Conservation (phyloP, 2,113 vertebrate species). For the Coracopsis vasa region DNA sequence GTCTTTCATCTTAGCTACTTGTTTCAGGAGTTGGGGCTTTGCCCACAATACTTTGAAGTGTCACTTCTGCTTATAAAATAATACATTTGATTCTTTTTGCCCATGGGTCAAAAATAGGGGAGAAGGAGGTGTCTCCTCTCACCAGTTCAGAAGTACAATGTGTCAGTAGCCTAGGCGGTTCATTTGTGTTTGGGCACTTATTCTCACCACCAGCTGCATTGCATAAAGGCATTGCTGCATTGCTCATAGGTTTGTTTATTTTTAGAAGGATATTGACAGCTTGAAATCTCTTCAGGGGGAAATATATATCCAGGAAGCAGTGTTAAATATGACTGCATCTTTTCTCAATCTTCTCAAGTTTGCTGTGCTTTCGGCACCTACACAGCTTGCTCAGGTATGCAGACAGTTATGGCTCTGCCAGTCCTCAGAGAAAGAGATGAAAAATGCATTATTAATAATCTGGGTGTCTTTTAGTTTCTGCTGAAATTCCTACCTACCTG, state of each 20-base stretch:
- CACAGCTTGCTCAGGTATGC: neutral
- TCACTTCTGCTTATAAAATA: neutral
- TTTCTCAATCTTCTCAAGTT: neutral
- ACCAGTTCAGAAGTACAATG: neutral
- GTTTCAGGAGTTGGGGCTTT: neutral
- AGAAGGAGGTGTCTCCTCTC: neutral
- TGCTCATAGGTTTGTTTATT: slow-evolving; percentile 16
- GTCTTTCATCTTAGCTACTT: neutral
- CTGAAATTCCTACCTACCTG: neutral
- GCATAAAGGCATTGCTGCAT: neutral
- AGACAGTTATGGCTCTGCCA: neutral
- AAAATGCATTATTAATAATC: neutral
- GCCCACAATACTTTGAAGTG: neutral
- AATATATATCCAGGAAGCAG: neutral
- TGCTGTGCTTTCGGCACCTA: neutral
- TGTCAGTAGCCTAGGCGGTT: neutral
- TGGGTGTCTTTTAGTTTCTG: neutral
- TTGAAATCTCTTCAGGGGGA: neutral
- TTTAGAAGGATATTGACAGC: slow-evolving; percentile 30
- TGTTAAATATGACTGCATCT: neutral
- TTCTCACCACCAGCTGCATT: neutral
- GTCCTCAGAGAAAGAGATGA: neutral
- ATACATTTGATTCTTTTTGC: neutral
- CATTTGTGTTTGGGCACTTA: neutral
- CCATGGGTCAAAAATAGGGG: neutral